These are phyloP conservation scores for Luperina nickerlii DNA, from an alignment of 2,888 invertebrate genomes.

Conservation along the genomic window DNA sequence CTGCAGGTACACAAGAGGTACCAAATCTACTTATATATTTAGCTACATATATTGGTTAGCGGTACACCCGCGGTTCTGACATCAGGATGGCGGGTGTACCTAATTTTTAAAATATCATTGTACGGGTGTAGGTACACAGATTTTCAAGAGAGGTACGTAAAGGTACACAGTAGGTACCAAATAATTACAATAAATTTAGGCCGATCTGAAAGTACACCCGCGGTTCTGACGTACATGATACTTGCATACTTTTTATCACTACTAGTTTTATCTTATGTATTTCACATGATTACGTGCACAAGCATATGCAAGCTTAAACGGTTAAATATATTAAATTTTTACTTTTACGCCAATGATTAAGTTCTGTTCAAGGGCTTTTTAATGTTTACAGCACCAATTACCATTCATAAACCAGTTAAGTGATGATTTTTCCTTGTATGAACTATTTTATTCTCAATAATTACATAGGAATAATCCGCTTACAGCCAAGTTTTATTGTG, in stretches of 20 bases:
- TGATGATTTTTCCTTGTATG: constrained; percentile 59
- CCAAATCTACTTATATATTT: too few relatives aligned
- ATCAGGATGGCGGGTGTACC: too few relatives aligned
- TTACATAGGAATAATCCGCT: constrained; percentile 34
- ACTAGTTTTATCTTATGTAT: constrained; percentile 5
- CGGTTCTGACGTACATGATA: too few relatives aligned
- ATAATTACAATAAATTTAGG: too few relatives aligned
- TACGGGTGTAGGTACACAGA: too few relatives aligned
- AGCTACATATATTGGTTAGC: too few relatives aligned
- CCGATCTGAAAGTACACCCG: too few relatives aligned
- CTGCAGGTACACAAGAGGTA: too few relatives aligned
- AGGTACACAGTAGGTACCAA: too few relatives aligned
- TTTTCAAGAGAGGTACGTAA: too few relatives aligned
- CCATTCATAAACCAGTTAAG: constrained; percentile 27
- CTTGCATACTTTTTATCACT: constrained; percentile 32
- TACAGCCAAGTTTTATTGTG: constrained; percentile 27
- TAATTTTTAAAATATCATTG: too few relatives aligned
- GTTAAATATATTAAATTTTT: neutral
- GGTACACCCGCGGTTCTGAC: too few relatives aligned
- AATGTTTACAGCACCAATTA: constrained; percentile 11
- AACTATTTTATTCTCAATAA: constrained; percentile 44
- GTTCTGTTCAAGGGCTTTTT: constrained; percentile 2
- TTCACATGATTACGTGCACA: neutral
- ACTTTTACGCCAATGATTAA: neutral
- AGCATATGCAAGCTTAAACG: neutral